Percentiles rank a stretch among this genome's conserved stretches.
Conservation (phyloP, 2,113 vertebrate species). For the Oryctolagus cuniculus region mOryCun1.1 NC_091453.1:9251001-9251500, state of each 20-base stretch:
- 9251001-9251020: conserved; percentile 35
- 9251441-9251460: conserved; percentile 39
- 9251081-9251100: conserved; percentile 76
- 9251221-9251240: conserved; percentile 69
- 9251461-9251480: conserved; percentile 42
- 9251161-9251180: conserved; percentile 71
- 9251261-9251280: neutral
- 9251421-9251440: conserved; percentile 57
- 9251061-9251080: conserved; percentile 56
- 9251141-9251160: conserved; percentile 79
- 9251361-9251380: conserved; percentile 58
- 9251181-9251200: conserved; percentile 77
- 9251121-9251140: conserved; percentile 69
- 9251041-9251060: conserved; percentile 61
- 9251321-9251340: conserved; percentile 49
- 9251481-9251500: neutral
- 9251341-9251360: conserved; percentile 64
- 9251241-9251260: conserved; percentile 65
- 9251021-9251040: neutral
- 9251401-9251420: conserved; percentile 40
- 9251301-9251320: conserved; percentile 33
- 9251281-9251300: conserved; percentile 40
- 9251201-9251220: conserved; percentile 65
- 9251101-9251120: conserved; percentile 60
- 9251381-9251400: conserved; percentile 55